Evolutionary conservation across 2,797 vertebrate genomes (phyloP), one percentile per base, ranked within the genome.

Genomic region (Notolepis coatsorum): DNA sequence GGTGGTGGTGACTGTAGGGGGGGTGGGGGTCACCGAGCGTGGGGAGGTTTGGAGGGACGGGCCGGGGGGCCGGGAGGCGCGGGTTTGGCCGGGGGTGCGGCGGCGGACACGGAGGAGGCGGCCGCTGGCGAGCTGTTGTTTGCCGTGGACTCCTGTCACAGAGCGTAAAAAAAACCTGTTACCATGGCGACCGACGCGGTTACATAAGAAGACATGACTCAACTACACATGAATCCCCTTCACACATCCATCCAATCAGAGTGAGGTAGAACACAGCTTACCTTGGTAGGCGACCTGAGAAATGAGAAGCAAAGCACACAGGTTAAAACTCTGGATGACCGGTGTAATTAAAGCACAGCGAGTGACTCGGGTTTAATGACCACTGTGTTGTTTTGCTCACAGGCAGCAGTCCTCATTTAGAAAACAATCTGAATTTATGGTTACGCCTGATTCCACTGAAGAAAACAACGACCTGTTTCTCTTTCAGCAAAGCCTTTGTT

Each of bases 121-220:
- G 91, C 92, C 64, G 91, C 92, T 15, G 95, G 94, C 38, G 95
- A 91, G 25, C 95, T 96, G 84, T 95, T 96, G 83, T 96, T 97
- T 67, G 91, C 95, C 77, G 95, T 94, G 54, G 93, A 93, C 58
- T 94, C 96, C 94, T 97, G 90, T 62, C 1, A 7, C 45, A 77
- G 66, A 81, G 38, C 58, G 43, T 68, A 9, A 17, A 24, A n/a
- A n/a, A 48, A 0, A 10, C 8, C 3, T 2, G 3, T 61, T 50
- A 74, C 59, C 43, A 48, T 18, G 50, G 15, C 38, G 23, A 51
- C 30, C 55, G 65, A 47, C 6, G 9, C 0, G 0, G 57, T 73
- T 69, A 65, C 15, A 21, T 70, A 64, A 68, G 50, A 33, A n/a
- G n/a, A 46, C 42, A 27, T 67, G 74, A 84, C 18, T 61, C 47